A percentile compares a stretch with the other conserved stretches of the same genome.
Conservation (phyloP, 2,888 invertebrate genomes). For the Hymenopus coronatus region DNA sequence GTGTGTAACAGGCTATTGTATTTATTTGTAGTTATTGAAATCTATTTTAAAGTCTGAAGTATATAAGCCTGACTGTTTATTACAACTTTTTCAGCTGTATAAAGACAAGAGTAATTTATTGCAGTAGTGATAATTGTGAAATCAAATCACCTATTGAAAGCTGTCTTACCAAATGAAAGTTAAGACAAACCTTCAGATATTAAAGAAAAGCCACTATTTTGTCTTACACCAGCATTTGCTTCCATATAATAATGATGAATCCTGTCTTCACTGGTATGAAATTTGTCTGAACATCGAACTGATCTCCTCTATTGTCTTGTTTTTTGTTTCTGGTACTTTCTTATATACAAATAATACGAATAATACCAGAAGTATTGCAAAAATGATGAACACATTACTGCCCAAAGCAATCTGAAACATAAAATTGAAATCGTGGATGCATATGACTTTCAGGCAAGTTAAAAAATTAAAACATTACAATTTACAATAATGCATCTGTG, state of each 20-base stretch:
- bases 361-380: conserved; percentile 66
- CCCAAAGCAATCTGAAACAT: conserved; percentile 55
- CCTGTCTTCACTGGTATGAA: conserved; percentile 50
- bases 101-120: neutral
- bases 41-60: neutral
- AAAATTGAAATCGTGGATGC: conserved; percentile 28
- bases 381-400: conserved; percentile 75
- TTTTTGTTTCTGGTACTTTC: conserved; percentile 88
- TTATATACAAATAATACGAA: conserved; percentile 77
- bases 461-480: neutral
- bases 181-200: neutral
- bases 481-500: too few species aligned
- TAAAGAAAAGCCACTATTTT: neutral
- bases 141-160: neutral
- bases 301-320: conserved; percentile 81
- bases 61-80: neutral
- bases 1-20: too few species aligned
- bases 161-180: neutral
- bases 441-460: neutral
- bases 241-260: neutral
- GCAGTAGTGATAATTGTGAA: neutral
- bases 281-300: conserved; percentile 75
- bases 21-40: too few species aligned
- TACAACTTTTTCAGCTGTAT: neutral
- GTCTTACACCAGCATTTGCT: neutral